Conservation (phyloP, 1,140 invertebrate genomes). For the Eriocheir sinensis region DNA sequence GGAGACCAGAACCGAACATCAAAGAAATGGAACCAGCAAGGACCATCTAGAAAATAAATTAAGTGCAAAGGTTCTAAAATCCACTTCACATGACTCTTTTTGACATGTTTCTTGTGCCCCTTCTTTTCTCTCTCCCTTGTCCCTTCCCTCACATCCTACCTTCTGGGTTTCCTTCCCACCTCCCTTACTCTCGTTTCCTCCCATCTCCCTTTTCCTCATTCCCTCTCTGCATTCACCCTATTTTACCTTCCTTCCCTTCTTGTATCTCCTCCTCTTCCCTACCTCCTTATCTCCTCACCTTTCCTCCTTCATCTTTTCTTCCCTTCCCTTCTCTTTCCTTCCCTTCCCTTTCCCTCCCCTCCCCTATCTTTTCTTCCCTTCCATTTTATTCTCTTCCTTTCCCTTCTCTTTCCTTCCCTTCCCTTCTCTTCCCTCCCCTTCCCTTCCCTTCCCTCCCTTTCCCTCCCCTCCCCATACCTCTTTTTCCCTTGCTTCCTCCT, state of each 20-base stretch:
- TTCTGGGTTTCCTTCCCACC: too few species aligned
- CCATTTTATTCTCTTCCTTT: background rate
- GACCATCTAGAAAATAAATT: too few species aligned
- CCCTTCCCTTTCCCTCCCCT: background rate
- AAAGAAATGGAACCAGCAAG: too few species aligned
- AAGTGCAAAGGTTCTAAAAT: too few species aligned
- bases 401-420: too few species aligned
- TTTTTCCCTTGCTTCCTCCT: too few species aligned
- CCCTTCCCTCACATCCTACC: too few species aligned
- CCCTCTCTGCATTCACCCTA: background rate
- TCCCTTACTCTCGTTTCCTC: too few species aligned
- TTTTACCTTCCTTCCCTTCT: background rate
- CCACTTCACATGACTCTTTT: too few species aligned
- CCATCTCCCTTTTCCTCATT: background rate
- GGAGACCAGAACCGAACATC: too few species aligned
- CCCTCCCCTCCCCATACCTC: background rate
- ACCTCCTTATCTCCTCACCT: background rate
- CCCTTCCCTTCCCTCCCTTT: background rate
- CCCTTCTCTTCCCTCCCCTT: slow-evolving; percentile 17
- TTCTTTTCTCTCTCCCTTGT: background rate
- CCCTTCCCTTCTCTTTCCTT: background rate
- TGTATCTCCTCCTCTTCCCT: background rate
- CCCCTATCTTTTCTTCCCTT: background rate
- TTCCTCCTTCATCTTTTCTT: background rate
- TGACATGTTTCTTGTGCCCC: background rate